Evolutionary conservation across 2,797 vertebrate genomes (phyloP).

Genomic region (Pterois miles): DNA sequence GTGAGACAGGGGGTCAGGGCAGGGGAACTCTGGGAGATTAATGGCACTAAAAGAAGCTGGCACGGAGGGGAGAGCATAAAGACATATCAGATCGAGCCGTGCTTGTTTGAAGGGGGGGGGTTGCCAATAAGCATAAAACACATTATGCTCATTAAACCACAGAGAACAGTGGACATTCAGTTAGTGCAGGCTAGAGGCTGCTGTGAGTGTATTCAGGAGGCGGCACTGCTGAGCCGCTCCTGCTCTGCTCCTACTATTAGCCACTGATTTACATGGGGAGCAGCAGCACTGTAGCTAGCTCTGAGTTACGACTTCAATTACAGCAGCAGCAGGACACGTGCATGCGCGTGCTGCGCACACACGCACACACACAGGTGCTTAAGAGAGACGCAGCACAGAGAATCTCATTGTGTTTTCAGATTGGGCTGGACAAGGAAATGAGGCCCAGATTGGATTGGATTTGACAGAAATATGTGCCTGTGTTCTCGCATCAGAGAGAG

Average conservation of each 20-base stretch:
- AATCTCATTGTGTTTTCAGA: constrained; percentile 69
- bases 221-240: constrained; percentile 36
- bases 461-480: constrained; percentile 59
- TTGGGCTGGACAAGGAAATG: constrained; percentile 58
- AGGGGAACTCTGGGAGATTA: constrained; percentile 63
- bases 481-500: constrained; percentile 15
- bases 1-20: constrained; percentile 49
- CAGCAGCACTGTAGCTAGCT: constrained; percentile 65
- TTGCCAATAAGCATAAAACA: constrained; percentile 67
- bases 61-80: constrained; percentile 50
- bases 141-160: constrained; percentile 65
- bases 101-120: constrained; percentile 1
- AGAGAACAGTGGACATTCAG: constrained; percentile 55
- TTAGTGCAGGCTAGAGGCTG: constrained; percentile 29
- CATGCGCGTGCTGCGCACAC: not conserved
- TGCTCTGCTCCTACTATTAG: constrained; percentile 63
- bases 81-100: constrained; percentile 41
- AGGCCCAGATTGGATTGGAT: constrained; percentile 66
- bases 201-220: constrained; percentile 32
- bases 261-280: constrained; percentile 75
- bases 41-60: constrained; percentile 47
- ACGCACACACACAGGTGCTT: constrained; percentile 39
- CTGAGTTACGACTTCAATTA: constrained; percentile 82
- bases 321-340: constrained; percentile 59
- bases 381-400: constrained; percentile 56